Conservation (phyloP, 2,888 invertebrate genomes). For the Drosophila multiciliata region DNA sequence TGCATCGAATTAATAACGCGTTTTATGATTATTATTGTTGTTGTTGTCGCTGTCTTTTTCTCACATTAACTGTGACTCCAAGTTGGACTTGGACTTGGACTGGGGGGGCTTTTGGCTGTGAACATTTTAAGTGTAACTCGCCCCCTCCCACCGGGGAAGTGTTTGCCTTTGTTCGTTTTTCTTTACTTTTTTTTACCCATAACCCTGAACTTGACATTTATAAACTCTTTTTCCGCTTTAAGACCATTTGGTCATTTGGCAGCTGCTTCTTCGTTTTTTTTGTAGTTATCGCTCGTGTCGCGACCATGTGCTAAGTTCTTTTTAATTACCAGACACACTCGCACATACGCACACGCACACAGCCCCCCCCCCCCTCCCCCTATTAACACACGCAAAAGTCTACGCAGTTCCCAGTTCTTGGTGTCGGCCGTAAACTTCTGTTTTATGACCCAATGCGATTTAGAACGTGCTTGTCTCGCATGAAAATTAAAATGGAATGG, state of each 20-base stretch:
- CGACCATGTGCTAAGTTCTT: conserved; percentile 73
- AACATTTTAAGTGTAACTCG: conserved; percentile 17
- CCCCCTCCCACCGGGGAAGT: background rate
- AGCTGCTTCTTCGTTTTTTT: conserved; percentile 5
- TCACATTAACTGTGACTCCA: conserved; percentile 38
- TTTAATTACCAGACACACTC: conserved; percentile 59
- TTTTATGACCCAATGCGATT: conserved; percentile 52
- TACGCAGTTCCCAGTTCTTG: conserved; percentile 22
- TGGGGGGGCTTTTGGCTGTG: conserved; percentile 10
- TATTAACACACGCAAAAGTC: conserved; percentile 30
- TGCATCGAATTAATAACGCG: conserved; percentile 71
- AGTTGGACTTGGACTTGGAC: conserved; percentile 27
- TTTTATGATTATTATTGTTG: conserved; percentile 53
- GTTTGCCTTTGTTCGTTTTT: conserved; percentile 10
- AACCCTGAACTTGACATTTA: conserved; percentile 79
- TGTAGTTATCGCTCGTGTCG: conserved; percentile 51
- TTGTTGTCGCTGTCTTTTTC: conserved; percentile 20
- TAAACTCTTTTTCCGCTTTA: conserved; percentile 49
- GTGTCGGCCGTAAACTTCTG: conserved; percentile 42
- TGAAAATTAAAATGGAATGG: conserved; percentile 21
- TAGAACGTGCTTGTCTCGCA: conserved; percentile 49
- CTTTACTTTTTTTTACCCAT: conserved; percentile 35
- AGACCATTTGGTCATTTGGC: conserved; percentile 24
- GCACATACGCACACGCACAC: background rate
- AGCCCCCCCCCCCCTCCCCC: background rate